phyloP scores from a whole-genome alignment of 2,797 vertebrate species.

The Eurystomus glaucurus region DNA sequence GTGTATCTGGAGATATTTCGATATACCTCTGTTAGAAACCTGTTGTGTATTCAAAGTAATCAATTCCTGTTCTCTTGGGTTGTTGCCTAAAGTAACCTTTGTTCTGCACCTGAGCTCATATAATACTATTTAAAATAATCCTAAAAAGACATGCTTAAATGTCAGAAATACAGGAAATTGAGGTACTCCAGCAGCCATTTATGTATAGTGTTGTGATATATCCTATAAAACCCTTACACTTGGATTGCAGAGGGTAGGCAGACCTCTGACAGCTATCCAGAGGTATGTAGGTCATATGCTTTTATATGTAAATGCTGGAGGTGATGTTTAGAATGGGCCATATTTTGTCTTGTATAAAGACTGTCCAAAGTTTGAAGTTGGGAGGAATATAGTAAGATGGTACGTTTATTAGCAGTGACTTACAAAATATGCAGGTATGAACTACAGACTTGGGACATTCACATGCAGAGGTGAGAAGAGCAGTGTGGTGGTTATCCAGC shows the following conservation, averaged over 20 bases:
- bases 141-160: background rate
- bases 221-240: background rate
- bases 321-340: background rate
- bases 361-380: background rate
- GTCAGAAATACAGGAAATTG: background rate
- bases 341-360: background rate
- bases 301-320: background rate
- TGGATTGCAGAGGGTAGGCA: background rate
- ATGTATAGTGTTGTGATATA: background rate
- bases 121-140: background rate
- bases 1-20: background rate
- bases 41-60: background rate
- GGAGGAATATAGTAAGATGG: background rate
- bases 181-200: background rate
- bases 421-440: background rate
- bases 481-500: background rate
- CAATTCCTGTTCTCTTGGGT: background rate
- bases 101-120: background rate
- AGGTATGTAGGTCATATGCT: constrained; percentile 3
- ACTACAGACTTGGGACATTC: rapidly evolving
- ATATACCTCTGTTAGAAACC: background rate
- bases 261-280: background rate
- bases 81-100: background rate
- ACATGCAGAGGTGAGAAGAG: background rate
- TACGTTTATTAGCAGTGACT: background rate